Conservation (phyloP, 2,888 invertebrate species). For the Limnephilus auricula region DNA sequence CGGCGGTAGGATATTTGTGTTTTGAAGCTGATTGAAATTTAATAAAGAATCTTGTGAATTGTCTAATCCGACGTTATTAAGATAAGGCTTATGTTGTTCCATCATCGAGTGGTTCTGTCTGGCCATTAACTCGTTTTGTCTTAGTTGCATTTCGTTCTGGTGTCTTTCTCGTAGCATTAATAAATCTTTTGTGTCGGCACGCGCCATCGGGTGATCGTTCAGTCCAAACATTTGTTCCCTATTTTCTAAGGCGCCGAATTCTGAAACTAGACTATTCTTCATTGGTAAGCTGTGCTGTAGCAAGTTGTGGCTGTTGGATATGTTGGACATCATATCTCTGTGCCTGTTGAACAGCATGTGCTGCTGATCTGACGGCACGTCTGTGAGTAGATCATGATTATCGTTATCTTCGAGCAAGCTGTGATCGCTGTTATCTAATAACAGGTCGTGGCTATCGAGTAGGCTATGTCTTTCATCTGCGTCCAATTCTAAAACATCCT, state of each 20-base stretch:
- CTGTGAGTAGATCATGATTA: conserved; percentile 59
- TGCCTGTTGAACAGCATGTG: conserved; percentile 58
- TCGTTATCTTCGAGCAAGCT: conserved; percentile 64
- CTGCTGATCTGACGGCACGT: not conserved
- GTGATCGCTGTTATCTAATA: conserved; percentile 74
- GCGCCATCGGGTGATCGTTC: conserved; percentile 49
- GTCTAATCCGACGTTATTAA: conserved; percentile 46
- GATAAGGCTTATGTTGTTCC: conserved; percentile 74
- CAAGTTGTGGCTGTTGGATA: conserved; percentile 35
- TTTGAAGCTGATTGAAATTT: conserved; percentile 68
- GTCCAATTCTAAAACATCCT: conserved; percentile 39
- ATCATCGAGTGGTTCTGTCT: conserved; percentile 71
- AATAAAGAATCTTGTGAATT: conserved; percentile 26
- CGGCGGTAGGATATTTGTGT: conserved; percentile 76
- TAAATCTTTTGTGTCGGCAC: conserved; percentile 40
- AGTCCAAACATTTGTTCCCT: conserved; percentile 50
- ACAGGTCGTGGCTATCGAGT: conserved; percentile 74
- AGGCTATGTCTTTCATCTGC: conserved; percentile 74
- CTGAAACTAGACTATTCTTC: conserved; percentile 52
- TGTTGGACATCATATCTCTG: conserved; percentile 48
- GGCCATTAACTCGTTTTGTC: conserved; percentile 73
- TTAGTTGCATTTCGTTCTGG: conserved; percentile 72
- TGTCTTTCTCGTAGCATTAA: conserved; percentile 42
- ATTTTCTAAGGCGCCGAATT: conserved; percentile 55
- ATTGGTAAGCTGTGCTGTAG: conserved; percentile 51